Conservation (phyloP, 2,888 invertebrate genomes). For the Caenorhabditis imperialis region DNA sequence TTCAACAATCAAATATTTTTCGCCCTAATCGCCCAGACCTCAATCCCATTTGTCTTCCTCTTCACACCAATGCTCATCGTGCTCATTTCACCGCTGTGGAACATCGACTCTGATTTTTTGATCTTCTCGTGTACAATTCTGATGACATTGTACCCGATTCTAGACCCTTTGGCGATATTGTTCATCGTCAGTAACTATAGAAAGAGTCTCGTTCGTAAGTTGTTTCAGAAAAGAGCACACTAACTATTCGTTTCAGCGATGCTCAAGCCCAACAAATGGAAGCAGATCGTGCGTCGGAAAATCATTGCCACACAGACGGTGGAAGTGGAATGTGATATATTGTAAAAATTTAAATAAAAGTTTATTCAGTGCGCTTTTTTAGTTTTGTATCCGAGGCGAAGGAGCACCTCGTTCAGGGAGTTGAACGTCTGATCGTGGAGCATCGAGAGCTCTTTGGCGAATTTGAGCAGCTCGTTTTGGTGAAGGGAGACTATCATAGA, state of each 20-base stretch:
- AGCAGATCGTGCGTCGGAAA: constrained; percentile 1
- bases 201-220: constrained; percentile 14
- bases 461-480: constrained; percentile 36
- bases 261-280: constrained; percentile 5
- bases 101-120: background rate
- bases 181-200: constrained; percentile 12
- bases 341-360: no score
- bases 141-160: constrained; percentile 10
- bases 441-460: constrained; percentile 31
- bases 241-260: constrained; percentile 3
- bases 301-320: constrained; percentile 3
- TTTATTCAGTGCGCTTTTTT: no score
- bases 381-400: constrained; percentile 23
- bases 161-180: constrained; percentile 1
- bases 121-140: constrained; percentile 2
- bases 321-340: no score
- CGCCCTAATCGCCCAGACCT: constrained; percentile 7
- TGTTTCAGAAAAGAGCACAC: background rate
- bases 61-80: background rate
- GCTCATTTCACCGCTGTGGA: background rate
- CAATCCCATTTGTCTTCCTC: constrained; percentile 9
- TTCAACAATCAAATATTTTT: constrained; percentile 15
- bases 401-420: constrained; percentile 19
- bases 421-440: constrained; percentile 22
- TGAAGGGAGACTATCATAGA: constrained; percentile 20